phyloP scores from a whole-genome alignment of 1,140 invertebrate genomes.

The Drosophila sp. region DNA sequence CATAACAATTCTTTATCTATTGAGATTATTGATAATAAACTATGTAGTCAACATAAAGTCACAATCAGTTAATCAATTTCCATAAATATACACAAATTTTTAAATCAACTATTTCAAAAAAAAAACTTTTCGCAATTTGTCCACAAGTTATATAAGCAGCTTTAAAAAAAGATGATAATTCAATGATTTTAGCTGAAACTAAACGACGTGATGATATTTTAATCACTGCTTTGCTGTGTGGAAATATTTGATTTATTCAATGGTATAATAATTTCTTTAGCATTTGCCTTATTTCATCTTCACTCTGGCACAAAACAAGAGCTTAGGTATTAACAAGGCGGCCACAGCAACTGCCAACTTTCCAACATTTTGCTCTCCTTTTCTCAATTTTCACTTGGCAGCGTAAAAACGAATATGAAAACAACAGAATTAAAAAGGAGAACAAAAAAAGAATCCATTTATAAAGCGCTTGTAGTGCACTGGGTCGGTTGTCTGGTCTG shows the following conservation, averaged over 20 bases:
- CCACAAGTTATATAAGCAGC: neutral
- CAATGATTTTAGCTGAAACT: constrained; percentile 12
- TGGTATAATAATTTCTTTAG: constrained; percentile 39
- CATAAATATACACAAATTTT: too few relatives aligned
- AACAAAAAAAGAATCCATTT: constrained; percentile 59
- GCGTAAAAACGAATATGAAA: constrained; percentile 21
- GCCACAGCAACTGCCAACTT: constrained; percentile 33
- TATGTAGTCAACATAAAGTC: too few relatives aligned
- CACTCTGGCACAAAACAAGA: constrained; percentile 36
- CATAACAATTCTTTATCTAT: too few relatives aligned
- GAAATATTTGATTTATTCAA: constrained; percentile 49
- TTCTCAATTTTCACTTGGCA: neutral
- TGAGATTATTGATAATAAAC: too few relatives aligned
- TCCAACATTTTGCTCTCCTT: neutral
- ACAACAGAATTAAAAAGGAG: constrained; percentile 1
- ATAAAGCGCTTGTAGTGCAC: constrained; percentile 30
- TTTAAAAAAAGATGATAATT: constrained; percentile 1
- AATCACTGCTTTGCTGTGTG: neutral
- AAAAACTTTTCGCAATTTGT: too few relatives aligned
- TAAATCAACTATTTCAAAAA: too few relatives aligned
- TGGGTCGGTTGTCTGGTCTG: constrained; percentile 8
- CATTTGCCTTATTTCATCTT: constrained; percentile 38
- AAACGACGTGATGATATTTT: constrained; percentile 30
- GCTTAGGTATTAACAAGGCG: constrained; percentile 39
- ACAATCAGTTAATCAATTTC: too few relatives aligned